phyloP scores from a whole-genome alignment of 2,797 vertebrate genomes.

The Orestias chungarensis region DNA sequence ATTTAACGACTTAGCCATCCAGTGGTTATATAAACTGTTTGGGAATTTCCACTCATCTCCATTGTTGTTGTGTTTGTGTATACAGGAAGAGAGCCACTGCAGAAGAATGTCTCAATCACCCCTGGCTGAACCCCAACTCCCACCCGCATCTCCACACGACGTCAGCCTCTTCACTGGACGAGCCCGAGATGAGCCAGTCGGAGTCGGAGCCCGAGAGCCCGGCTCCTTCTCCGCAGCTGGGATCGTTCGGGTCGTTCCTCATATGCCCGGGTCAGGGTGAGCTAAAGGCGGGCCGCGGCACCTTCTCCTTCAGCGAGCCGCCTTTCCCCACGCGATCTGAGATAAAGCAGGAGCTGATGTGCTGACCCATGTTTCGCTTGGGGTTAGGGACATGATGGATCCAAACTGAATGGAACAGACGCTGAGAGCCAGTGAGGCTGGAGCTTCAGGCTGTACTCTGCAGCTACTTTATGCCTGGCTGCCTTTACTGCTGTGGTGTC shows the following conservation, averaged over 20 bases:
- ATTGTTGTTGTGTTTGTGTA: constrained; percentile 69
- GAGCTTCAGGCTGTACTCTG: constrained; percentile 36
- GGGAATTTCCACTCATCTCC: constrained; percentile 65
- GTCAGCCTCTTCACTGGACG: constrained; percentile 64
- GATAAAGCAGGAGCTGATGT: constrained; percentile 83
- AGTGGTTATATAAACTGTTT: constrained; percentile 55
- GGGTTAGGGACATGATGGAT: constrained; percentile 9
- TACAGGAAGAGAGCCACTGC: constrained; percentile 82
- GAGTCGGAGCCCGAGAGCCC: constrained; percentile 82
- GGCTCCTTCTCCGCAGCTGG: constrained; percentile 72
- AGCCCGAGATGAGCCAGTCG: constrained; percentile 77
- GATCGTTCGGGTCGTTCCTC: constrained; percentile 72
- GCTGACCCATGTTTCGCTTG: constrained; percentile 60
- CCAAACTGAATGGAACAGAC: constrained; percentile 26
- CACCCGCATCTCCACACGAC: constrained; percentile 55
- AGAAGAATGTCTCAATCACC: constrained; percentile 82
- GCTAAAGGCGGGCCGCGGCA: constrained; percentile 73
- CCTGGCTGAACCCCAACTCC: constrained; percentile 77
- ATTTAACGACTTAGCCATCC: constrained; percentile 39
- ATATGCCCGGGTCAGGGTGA: constrained; percentile 75
- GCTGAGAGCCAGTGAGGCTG: constrained; percentile 33
- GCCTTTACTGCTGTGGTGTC: constrained; percentile 67
- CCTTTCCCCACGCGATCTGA: constrained; percentile 74
- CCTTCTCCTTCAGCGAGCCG: constrained; percentile 78
- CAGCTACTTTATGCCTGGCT: constrained; percentile 48